These are phyloP conservation scores for Selenia dentaria DNA, from an alignment of 2,888 invertebrate species.

Conservation along the genomic window DNA sequence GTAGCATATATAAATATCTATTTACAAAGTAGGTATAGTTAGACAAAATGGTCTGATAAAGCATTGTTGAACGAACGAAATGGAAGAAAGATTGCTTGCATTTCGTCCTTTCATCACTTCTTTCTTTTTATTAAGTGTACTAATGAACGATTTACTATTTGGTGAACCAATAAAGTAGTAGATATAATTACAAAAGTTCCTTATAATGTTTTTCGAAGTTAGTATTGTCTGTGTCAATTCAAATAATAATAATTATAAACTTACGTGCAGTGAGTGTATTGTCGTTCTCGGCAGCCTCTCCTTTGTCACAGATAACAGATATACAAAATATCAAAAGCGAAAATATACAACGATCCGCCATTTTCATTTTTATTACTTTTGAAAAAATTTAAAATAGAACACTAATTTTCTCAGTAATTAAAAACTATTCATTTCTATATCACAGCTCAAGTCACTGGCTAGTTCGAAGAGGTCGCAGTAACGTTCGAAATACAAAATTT, in stretches of 20 bases:
- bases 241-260: conserved; percentile 46
- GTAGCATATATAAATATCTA: too few relatives aligned
- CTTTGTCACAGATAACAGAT: conserved; percentile 59
- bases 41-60: too few relatives aligned
- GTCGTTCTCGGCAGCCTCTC: conserved; percentile 66
- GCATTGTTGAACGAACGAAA: too few relatives aligned
- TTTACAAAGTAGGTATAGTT: too few relatives aligned
- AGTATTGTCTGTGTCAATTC: too few relatives aligned
- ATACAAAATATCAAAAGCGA: conserved; percentile 64
- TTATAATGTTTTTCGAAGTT: too few relatives aligned
- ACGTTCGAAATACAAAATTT: conserved; percentile 2
- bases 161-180: too few relatives aligned
- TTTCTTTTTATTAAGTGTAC: too few relatives aligned
- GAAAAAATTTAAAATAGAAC: conserved; percentile 32
- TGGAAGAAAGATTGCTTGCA: too few relatives aligned
- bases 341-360: conserved; percentile 61
- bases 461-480: not conserved
- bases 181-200: too few relatives aligned
- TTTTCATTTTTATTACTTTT: conserved; percentile 47
- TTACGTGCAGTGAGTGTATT: conserved; percentile 64
- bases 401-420: conserved; percentile 26
- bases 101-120: too few relatives aligned
- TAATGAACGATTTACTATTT: too few relatives aligned
- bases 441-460: conserved; percentile 40
- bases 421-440: conserved; percentile 41